Evolutionary conservation across 1,140 invertebrate genomes (phyloP).

Genomic region (Habropoda laboriosa): DNA sequence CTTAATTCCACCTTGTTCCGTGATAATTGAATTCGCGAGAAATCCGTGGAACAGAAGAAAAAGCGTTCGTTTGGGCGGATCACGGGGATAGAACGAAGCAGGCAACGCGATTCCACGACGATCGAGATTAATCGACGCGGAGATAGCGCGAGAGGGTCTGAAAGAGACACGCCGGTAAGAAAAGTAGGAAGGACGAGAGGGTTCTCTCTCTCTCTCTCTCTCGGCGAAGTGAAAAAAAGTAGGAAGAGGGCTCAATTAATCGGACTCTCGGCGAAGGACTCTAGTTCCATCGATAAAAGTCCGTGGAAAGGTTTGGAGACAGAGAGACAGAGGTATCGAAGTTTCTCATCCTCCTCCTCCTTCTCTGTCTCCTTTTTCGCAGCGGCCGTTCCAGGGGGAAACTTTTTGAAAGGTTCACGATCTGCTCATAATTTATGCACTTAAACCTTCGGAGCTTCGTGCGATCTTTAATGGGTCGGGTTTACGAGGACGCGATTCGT

Average conservation of each 20-base stretch:
- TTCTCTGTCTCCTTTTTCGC: conserved; percentile 27
- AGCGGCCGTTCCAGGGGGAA: conserved; percentile 32
- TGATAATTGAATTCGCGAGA: conserved; percentile 38
- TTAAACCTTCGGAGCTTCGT: conserved; percentile 50
- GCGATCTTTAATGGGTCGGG: conserved; percentile 44
- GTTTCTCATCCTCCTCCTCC: conserved; percentile 37
- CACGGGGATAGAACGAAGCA: conserved; percentile 18
- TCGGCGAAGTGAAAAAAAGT: conserved; percentile 56
- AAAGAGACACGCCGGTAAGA: conserved; percentile 49
- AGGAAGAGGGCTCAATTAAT: conserved; percentile 64
- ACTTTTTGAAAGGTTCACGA: conserved; percentile 68
- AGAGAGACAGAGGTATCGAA: conserved; percentile 42
- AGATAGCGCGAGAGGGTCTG: conserved; percentile 16
- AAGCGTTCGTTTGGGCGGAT: conserved; percentile 34
- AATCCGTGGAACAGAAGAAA: conserved; percentile 29
- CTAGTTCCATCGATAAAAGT: conserved; percentile 74
- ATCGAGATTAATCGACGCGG: conserved; percentile 62
- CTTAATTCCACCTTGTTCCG: conserved; percentile 39
- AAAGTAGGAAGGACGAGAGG: conserved; percentile 42
- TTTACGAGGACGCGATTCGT: conserved; percentile 27
- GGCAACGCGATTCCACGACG: conserved; percentile 52
- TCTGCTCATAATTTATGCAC: conserved; percentile 78
- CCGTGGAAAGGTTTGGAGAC: conserved; percentile 55
- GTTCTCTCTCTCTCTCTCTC: too few species aligned
- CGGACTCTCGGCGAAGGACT: conserved; percentile 60